Evolutionary conservation across 2,797 vertebrate species (phyloP), one percentile per base, ranked within the genome.

Genomic region (Botia kubotai): DNA sequence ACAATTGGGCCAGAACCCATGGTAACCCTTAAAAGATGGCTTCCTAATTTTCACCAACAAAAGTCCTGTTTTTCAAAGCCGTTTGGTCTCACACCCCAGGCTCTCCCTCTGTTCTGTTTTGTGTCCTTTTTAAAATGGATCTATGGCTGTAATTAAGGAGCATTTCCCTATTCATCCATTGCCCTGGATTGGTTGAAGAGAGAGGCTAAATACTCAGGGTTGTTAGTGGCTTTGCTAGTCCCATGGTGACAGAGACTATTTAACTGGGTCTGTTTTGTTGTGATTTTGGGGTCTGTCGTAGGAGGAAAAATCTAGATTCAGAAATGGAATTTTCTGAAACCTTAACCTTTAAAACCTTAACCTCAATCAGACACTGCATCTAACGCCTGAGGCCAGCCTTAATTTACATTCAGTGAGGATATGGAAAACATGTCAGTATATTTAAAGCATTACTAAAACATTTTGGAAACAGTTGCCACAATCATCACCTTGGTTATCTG

Each of bases 91-190:
- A 53, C 17, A 69, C 77, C 63, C 4, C 16, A 29, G 55, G 67
- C 57, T 48, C 48, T 36, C 26, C 8, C 6, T 8, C 58, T 72
- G 58, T 58, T 72, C 68, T 70, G 17, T 50, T 72, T 58, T 55
- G 21, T 57, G 57, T 76, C 39, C 75, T 68, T 75, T 75, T 73
- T 77, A 66, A 87, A 84, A 83, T 70, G 66, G 72, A 76, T 75
- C 75, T 72, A 78, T 16, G 19, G 48, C 77, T 72, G 62, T 83
- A 87, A 84, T 88, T 86, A 87, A 67, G 62, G 29, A 77, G 75
- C 55, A 80, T 52, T 68, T 69, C 68, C 57, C 60, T 70, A 73
- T 58, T 77, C 72, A 70, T 39, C 67, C 62, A 63, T 73, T 63
- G 19, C 55, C 55, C 66, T 52, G 52, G 79, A 72, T 67, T 53